Base-by-base conservation (phyloP, 2,113 vertebrate genomes). In the Phrynosoma platyrhinos region DNA sequence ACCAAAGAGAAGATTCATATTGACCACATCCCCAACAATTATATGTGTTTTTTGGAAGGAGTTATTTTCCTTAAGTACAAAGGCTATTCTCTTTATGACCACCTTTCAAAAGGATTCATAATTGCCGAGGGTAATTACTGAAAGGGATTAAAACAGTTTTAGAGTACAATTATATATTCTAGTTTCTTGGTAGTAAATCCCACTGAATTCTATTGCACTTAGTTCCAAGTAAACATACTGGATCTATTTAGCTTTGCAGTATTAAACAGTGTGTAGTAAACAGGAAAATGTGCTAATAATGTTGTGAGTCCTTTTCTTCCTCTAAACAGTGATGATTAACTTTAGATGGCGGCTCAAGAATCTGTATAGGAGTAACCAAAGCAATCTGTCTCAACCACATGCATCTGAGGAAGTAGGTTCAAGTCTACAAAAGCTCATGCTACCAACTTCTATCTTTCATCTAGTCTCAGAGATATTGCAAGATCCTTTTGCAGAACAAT, bases 31-130 rank as follows among this genome's bases (percentile, higher is more conserved):
- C 53, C 62, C 13, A 42, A 68, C 58, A 23, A 9, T 36, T 62
- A 74, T 8, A 82, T 23, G 2, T 72, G 69, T 1, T 18, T n/a
- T 87, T 92, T 2, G 25, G 75, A 83, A 87, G 85, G 74, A 40
- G 64, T 25, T 71, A 9, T 25, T 88, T 80, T 87, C 32, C 52
- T 82, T 74, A 27, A 83, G 79, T 0, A 0, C 84, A n/a, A 36
- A 0, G 0, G 1, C 47, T 79, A 58, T 90, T 81, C 76, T 5
- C 16, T 23, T 72, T n/a, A 47, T 77, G 40, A 3, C 21, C 5
- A 47, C 23, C 21, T 21, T 52, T 78, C 4, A 52, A 76, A 80
- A 75, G n/a, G 84, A 62, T 75, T 84, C 40, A 81, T 55, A 4
- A 2, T 91, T 92, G 72, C 9, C 80, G 74, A 20, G 80, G 47